Conservation (phyloP, 1,140 invertebrate species). For the Trichonephila clavata region DNA sequence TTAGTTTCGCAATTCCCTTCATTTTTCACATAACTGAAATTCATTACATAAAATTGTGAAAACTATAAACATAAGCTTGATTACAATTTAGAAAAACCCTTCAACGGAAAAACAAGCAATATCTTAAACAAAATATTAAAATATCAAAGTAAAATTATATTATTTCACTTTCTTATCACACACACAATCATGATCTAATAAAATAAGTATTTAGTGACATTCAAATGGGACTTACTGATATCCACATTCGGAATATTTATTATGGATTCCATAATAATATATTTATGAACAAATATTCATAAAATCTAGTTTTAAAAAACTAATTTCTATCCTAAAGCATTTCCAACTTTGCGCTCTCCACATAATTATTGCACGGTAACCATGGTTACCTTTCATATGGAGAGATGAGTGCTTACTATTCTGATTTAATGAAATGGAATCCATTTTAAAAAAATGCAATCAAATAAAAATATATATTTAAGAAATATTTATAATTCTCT, state of each 20-base stretch:
- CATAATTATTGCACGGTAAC: neutral
- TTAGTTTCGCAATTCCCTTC: no score
- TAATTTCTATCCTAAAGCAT: neutral
- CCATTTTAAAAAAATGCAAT: no score
- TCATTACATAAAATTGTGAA: no score
- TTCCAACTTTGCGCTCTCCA: neutral
- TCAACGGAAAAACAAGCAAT: no score
- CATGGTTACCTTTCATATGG: neutral
- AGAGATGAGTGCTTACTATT: neutral
- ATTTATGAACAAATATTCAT: neutral
- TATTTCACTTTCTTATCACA: neutral
- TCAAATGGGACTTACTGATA: slow-evolving; percentile 19
- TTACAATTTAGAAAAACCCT: no score
- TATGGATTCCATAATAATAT: neutral
- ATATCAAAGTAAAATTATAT: no score
- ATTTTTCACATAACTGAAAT: no score
- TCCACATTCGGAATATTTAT: neutral
- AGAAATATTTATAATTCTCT: neutral
- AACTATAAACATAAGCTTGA: no score
- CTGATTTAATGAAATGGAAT: neutral
- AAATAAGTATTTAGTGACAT: neutral
- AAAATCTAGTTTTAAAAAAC: neutral
- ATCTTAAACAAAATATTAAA: no score
- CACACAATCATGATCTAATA: neutral
- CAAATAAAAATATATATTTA: no score